Percentiles rank a stretch among this genome's conserved stretches.
These are phyloP conservation scores for Nerophis ophidion DNA, from an alignment of 2,113 vertebrate genomes.

Conservation along the genomic window DNA sequence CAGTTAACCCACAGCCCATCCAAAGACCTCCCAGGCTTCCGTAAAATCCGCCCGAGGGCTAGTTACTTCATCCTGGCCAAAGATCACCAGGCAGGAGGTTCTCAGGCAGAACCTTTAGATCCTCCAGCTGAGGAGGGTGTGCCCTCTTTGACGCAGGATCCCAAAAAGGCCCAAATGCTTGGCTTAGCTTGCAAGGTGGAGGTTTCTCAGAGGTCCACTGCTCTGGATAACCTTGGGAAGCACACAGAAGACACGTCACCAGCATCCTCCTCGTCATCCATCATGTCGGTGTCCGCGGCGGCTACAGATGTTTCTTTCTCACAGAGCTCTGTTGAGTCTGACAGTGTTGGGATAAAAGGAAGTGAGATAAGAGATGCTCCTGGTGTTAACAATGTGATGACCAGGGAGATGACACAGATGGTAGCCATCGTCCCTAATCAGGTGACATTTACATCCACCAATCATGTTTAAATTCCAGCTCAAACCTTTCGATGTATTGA, in stretches of 20 bases:
- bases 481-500: background rate
- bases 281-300: constrained; percentile 5
- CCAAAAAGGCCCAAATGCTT: constrained; percentile 62
- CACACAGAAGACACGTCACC: constrained; percentile 56
- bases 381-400: constrained; percentile 65
- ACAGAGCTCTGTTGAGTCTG: constrained; percentile 30
- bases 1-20: constrained; percentile 54
- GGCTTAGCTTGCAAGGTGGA: constrained; percentile 64
- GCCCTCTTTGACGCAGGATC: constrained; percentile 44
- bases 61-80: constrained; percentile 87
- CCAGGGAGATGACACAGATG: constrained; percentile 64
- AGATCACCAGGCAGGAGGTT: constrained; percentile 62
- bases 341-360: constrained; percentile 71
- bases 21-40: constrained; percentile 89
- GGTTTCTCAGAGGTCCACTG: constrained; percentile 73
- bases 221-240: constrained; percentile 72
- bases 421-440: constrained; percentile 69
- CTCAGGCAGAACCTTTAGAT: constrained; percentile 58
- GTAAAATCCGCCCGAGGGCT: constrained; percentile 92
- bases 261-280: constrained; percentile 33
- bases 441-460: constrained; percentile 40
- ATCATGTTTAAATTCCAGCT: background rate
- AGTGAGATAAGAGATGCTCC: constrained; percentile 61
- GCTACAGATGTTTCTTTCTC: constrained; percentile 34
- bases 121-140: constrained; percentile 50